phyloP scores from a whole-genome alignment of 2,888 invertebrate genomes.

The Machimus atricapillus region DNA sequence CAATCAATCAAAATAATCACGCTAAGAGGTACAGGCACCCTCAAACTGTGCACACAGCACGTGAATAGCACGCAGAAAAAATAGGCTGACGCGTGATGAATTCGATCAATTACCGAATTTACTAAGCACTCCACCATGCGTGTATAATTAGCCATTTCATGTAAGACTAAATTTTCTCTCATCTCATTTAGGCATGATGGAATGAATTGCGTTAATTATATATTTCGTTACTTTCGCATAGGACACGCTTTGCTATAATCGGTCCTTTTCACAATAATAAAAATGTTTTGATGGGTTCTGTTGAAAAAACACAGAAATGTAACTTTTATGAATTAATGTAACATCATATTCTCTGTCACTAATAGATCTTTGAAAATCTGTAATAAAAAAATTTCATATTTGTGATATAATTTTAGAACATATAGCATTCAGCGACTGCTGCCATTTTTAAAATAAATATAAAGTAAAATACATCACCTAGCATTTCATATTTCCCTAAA shows the following conservation, averaged over 20 bases:
- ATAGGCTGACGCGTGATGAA: neutral
- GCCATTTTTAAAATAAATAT: too few species aligned
- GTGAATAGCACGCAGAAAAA: neutral
- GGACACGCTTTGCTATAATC: neutral
- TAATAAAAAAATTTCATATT: too few species aligned
- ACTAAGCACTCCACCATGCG: neutral
- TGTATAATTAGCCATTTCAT: neutral
- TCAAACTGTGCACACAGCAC: neutral
- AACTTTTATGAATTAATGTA: too few species aligned
- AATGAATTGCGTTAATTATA: neutral
- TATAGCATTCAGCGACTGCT: too few species aligned
- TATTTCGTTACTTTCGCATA: neutral
- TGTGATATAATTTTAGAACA: too few species aligned
- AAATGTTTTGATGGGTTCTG: too few species aligned
- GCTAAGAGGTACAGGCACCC: neutral
- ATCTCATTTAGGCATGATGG: neutral
- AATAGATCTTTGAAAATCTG: too few species aligned
- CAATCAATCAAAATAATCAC: conserved; percentile 14
- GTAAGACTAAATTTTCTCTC: neutral
- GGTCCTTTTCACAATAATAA: neutral
- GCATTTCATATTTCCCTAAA: too few species aligned
- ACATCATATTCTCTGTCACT: too few species aligned
- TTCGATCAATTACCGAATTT: neutral
- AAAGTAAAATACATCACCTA: too few species aligned
- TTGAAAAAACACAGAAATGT: too few species aligned